Evolutionary conservation across 2,888 invertebrate species (phyloP), one percentile per base, ranked within the genome.

Genomic region (Drosophila longiperda): DNA sequence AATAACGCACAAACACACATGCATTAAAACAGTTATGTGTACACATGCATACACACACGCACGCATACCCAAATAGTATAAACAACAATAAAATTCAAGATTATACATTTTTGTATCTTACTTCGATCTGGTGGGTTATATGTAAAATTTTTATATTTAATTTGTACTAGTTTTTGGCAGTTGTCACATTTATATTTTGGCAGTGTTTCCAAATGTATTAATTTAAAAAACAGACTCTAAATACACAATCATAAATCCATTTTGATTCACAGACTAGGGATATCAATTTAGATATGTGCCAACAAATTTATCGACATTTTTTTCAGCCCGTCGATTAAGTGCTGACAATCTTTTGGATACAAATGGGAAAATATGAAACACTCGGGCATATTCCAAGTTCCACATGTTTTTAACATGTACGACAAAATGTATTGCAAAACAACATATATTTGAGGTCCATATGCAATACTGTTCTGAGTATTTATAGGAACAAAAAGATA

Each of bases 181-280:
- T 66, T 64, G 70, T 66, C 64, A 59, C 53, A 75, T 70, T 66
- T 36, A 54, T 73, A 33, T 42, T 63, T 66, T 73, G 75, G 71
- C 71, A 78, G 66, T 71, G 75, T 58, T 77, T 66, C 32, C 23
- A 45, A 67, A 52, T 55, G n/a, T 40, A 48, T 49, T 60, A 45
- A 71, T 55, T 54, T 66, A 64, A 74, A 76, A 77, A 62, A 59
- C 45, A 76, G 73, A 67, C 61, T 60, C 54, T 76, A 66, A 72
- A 71, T 66, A 66, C 60, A 75, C 67, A 75, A 60, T 58, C 60
- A 76, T 52, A 66, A 58, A 64, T 52, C 38, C 50, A 61, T 67
- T 66, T 76, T 66, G 75, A 77, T 76, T 77, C 67, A 64, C 67
- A 57, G 54, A 58, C 63, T 78, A 77, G 78, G 40, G 66, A 50